Evolutionary conservation across 2,797 vertebrate genomes (phyloP).

Genomic region (Pteronotus mesoamericanus): DNA sequence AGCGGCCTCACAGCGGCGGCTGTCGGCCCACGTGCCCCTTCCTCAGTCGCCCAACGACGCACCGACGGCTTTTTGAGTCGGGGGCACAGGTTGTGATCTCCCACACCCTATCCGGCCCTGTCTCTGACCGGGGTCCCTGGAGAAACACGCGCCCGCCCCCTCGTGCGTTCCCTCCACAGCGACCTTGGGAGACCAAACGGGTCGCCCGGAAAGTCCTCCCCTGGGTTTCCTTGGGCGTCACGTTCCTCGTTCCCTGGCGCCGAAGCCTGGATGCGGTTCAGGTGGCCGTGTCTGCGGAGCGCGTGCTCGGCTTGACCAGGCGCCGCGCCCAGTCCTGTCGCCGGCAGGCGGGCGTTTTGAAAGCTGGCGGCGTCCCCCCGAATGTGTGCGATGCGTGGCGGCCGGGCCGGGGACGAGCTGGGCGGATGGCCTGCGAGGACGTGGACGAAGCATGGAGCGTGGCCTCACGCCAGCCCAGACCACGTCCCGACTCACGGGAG

Average conservation of each 20-base stretch:
- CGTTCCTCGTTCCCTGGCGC: not conserved
- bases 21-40: accelerated
- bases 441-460: not conserved
- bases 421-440: not conserved
- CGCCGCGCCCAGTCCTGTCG: accelerated
- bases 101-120: accelerated
- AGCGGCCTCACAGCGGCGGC: accelerated
- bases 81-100: accelerated
- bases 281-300: accelerated
- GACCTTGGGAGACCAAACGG: not conserved
- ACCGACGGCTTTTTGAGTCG: accelerated
- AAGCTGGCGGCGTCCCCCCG: accelerated
- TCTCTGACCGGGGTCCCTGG: accelerated
- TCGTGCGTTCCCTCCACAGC: accelerated
- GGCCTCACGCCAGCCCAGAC: not conserved
- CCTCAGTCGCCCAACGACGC: accelerated
- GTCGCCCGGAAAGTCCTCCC: accelerated
- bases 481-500: too few relatives aligned
- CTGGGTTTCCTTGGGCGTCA: accelerated
- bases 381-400: accelerated
- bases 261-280: accelerated
- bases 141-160: accelerated
- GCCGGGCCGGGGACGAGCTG: not conserved
- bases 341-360: accelerated
- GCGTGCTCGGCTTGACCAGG: accelerated